A percentile compares a stretch with the other conserved stretches of the same genome.
These are phyloP conservation scores for Lasioglossum morio DNA, from an alignment of 2,888 invertebrate species.

Conservation along the genomic window DNA sequence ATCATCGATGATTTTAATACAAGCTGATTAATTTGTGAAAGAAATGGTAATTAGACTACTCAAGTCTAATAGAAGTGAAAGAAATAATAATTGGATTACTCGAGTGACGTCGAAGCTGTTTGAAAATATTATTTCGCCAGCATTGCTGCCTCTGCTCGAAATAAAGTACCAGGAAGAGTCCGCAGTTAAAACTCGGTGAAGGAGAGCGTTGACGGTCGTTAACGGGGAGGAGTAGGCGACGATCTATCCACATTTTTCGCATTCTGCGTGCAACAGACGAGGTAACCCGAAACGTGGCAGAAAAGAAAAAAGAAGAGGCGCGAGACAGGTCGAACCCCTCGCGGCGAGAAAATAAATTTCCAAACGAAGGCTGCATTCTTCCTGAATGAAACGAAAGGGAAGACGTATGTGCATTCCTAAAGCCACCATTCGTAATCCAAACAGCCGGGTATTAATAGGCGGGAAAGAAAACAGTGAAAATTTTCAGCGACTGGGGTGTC, in stretches of 20 bases:
- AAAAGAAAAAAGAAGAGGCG: neutral
- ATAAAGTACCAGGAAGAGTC: neutral
- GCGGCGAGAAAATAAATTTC: constrained; percentile 41
- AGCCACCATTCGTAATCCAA: constrained; percentile 68
- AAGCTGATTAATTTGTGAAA: too few relatives aligned
- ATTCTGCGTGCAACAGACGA: neutral
- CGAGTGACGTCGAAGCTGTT: too few relatives aligned
- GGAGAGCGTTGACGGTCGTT: neutral
- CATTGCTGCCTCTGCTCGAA: neutral
- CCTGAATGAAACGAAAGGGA: constrained; percentile 56
- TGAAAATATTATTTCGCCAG: neutral
- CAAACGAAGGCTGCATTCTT: constrained; percentile 47
- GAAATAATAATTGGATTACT: too few relatives aligned
- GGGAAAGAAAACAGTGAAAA: constrained; percentile 70
- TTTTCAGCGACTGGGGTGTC: constrained; percentile 60
- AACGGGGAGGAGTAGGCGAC: too few relatives aligned
- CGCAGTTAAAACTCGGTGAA: neutral
- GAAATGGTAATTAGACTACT: too few relatives aligned
- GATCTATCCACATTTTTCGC: neutral
- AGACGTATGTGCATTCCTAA: constrained; percentile 56
- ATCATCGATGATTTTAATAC: too few relatives aligned
- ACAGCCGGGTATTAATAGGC: constrained; percentile 68
- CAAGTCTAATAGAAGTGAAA: too few relatives aligned
- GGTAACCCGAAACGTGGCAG: neutral
- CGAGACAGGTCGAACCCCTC: constrained; percentile 3